Evolutionary conservation across 2,888 invertebrate genomes (phyloP).

Genomic region (Hoplodrina blanda): DNA sequence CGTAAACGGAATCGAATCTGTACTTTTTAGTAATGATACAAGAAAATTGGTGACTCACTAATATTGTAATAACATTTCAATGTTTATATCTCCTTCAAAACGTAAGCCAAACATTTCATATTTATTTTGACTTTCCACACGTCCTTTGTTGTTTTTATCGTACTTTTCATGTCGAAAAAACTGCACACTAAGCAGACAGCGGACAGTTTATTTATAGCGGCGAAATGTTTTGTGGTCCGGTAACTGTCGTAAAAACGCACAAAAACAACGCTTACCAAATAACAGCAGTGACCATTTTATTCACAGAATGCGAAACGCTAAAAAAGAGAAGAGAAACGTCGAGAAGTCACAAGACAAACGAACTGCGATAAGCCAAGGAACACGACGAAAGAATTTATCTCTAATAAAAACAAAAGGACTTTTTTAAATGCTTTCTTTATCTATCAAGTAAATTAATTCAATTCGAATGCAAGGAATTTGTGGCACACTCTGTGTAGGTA

Average conservation of each 20-base stretch:
- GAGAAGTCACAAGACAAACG: constrained; percentile 41
- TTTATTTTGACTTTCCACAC: constrained; percentile 17
- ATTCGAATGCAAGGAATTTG: constrained; percentile 30
- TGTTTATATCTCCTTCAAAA: background rate
- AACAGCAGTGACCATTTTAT: constrained; percentile 49
- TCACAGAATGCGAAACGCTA: constrained; percentile 36
- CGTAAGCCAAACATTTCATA: constrained; percentile 15
- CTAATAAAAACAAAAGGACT: constrained; percentile 49
- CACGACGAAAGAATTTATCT: constrained; percentile 59
- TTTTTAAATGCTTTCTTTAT: constrained; percentile 37
- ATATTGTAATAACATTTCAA: constrained; percentile 1
- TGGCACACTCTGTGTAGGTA: background rate
- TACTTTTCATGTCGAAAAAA: constrained; percentile 33
- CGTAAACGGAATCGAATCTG: background rate
- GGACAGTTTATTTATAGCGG: constrained; percentile 52
- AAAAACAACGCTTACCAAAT: constrained; percentile 48
- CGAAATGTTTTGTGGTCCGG: constrained; percentile 51
- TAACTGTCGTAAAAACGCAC: constrained; percentile 51
- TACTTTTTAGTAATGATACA: background rate
- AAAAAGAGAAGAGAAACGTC: constrained; percentile 8
- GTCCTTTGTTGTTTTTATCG: constrained; percentile 30
- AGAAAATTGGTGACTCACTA: background rate
- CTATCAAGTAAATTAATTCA: constrained; percentile 18
- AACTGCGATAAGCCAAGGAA: constrained; percentile 49
- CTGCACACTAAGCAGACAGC: constrained; percentile 28